These are phyloP conservation scores for Alectoris magna DNA, from an alignment of 2,797 vertebrate genomes.

Conservation along the genomic window DNA sequence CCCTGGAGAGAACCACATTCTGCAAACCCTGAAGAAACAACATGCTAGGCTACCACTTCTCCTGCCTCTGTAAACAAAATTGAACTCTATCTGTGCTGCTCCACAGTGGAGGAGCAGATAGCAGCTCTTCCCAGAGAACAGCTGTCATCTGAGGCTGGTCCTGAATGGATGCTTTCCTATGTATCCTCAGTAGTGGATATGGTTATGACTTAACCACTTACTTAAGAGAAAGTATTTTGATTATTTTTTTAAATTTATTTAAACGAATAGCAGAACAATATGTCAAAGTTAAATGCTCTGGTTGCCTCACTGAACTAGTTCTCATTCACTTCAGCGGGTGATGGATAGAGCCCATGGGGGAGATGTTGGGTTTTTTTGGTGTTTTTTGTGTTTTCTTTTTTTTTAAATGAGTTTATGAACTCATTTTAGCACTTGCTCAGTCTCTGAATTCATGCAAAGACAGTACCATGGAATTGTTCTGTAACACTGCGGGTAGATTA, in stretches of 20 bases:
- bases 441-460: background rate
- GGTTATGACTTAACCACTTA: background rate
- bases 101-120: fast-evolving
- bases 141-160: background rate
- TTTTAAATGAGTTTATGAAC: background rate
- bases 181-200: background rate
- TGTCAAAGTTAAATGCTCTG: fast-evolving
- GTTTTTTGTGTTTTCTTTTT: background rate
- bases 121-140: background rate
- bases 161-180: background rate
- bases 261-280: background rate
- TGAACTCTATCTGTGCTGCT: background rate
- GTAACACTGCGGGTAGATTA: background rate
- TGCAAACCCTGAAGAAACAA: background rate
- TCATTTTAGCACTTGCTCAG: background rate
- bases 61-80: background rate
- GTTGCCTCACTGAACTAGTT: fast-evolving
- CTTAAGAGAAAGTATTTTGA: background rate
- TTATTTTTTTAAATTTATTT: too few species aligned
- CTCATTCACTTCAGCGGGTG: background rate
- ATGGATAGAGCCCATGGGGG: background rate
- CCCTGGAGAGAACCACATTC: background rate
- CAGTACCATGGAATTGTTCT: background rate
- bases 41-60: background rate
- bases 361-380: background rate